Conservation (phyloP, 2,113 vertebrate genomes). For the Sander lucioperca region DNA sequence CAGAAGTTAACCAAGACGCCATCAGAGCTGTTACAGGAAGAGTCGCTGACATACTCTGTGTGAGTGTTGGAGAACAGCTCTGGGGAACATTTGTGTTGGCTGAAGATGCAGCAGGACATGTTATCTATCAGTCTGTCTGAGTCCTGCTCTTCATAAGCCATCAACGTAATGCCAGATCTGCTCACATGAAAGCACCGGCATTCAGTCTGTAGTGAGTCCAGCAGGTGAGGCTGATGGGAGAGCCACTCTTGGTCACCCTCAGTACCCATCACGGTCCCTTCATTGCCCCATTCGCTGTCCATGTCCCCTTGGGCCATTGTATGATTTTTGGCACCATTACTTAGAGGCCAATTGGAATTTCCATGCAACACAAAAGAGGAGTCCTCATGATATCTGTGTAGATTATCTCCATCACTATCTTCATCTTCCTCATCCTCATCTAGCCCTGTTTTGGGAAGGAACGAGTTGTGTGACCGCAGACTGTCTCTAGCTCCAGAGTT, state of each 20-base stretch:
- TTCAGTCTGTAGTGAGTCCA: slow-evolving; percentile 76
- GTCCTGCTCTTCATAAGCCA: slow-evolving; percentile 82
- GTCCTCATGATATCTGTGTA: slow-evolving; percentile 82
- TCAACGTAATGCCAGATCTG: slow-evolving; percentile 79
- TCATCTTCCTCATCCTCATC: slow-evolving; percentile 85
- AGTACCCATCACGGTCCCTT: slow-evolving; percentile 78
- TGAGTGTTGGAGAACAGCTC: slow-evolving; percentile 86
- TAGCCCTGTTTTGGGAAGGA: slow-evolving; percentile 85
- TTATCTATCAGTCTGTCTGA: slow-evolving; percentile 79
- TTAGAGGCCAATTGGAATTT: slow-evolving; percentile 75
- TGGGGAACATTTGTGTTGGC: slow-evolving; percentile 82
- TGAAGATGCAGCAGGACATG: slow-evolving; percentile 82
- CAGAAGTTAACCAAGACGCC: slow-evolving; percentile 95
- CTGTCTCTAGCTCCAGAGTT: slow-evolving; percentile 65
- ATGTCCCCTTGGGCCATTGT: slow-evolving; percentile 6
- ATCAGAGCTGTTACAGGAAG: slow-evolving; percentile 95
- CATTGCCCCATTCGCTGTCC: slow-evolving; percentile 69
- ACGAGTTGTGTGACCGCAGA: slow-evolving; percentile 87
- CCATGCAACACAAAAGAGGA: slow-evolving; percentile 91
- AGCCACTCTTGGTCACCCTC: slow-evolving; percentile 75
- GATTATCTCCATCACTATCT: slow-evolving; percentile 77
- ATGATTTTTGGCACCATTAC: slow-evolving; percentile 62
- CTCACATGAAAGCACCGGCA: slow-evolving; percentile 75
- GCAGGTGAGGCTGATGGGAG: slow-evolving; percentile 66
- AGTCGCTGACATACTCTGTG: slow-evolving; percentile 90